Evolutionary conservation across 2,888 invertebrate species (phyloP).

Genomic region (Ormyrus rosae): DNA sequence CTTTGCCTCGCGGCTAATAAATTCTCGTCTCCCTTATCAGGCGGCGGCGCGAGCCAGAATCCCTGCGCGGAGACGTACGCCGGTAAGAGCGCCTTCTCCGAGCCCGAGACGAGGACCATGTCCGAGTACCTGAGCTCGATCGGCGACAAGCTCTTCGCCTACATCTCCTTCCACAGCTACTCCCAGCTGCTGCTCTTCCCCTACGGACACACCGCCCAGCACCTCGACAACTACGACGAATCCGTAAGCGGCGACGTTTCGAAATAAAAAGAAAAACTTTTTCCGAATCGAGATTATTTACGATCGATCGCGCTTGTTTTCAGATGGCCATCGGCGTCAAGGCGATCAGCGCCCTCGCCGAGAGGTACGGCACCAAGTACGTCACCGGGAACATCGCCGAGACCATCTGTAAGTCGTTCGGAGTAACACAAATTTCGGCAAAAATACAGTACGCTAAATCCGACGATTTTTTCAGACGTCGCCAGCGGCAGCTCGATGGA

Average conservation of each 20-base stretch:
- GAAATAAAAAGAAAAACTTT: no score
- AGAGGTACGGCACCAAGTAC: slow-evolving; percentile 80
- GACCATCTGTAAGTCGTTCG: slow-evolving; percentile 77
- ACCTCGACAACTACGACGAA: slow-evolving; percentile 80
- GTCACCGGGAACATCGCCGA: slow-evolving; percentile 80
- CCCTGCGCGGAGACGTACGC: slow-evolving; percentile 82
- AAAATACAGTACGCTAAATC: neutral
- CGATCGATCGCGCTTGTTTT: neutral
- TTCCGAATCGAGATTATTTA: neutral
- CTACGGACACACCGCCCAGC: slow-evolving; percentile 81
- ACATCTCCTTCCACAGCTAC: slow-evolving; percentile 85
- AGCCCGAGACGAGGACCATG: slow-evolving; percentile 80
- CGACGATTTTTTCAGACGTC: slow-evolving; percentile 75
- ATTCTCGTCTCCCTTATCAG: neutral
- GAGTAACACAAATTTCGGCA: no score
- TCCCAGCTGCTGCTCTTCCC: slow-evolving; percentile 84
- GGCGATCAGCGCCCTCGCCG: slow-evolving; percentile 77
- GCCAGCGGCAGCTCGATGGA: slow-evolving; percentile 84
- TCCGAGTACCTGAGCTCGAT: slow-evolving; percentile 78
- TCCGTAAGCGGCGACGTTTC: slow-evolving; percentile 74
- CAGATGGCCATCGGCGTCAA: slow-evolving; percentile 73
- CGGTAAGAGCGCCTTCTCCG: slow-evolving; percentile 84
- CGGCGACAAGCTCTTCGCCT: slow-evolving; percentile 78
- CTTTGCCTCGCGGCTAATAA: neutral
- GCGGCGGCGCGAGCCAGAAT: neutral